Evolutionary conservation across 2,888 invertebrate genomes (phyloP).

Genomic region (Emmelina monodactyla): DNA sequence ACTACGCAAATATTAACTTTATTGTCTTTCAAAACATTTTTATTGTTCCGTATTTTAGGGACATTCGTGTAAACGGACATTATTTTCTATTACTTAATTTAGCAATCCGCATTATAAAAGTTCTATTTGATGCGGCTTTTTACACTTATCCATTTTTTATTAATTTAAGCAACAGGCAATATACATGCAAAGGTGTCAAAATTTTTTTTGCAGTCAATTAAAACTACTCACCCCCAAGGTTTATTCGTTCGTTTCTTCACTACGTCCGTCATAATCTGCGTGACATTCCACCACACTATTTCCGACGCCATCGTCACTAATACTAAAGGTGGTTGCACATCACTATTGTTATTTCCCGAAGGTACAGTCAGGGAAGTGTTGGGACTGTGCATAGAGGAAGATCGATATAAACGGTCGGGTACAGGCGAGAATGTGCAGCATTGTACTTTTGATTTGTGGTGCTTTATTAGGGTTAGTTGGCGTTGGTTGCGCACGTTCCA

Average conservation of each 20-base stretch:
- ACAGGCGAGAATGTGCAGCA: conserved; percentile 61
- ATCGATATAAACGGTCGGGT: conserved; percentile 36
- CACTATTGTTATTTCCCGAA: conserved; percentile 18
- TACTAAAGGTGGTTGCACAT: conserved; percentile 47
- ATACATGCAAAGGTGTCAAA: too few species aligned
- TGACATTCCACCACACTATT: conserved; percentile 68
- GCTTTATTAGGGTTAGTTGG: conserved; percentile 41
- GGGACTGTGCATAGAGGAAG: conserved; percentile 17
- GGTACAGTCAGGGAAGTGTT: conserved; percentile 13
- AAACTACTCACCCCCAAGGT: conserved; percentile 27
- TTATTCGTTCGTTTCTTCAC: conserved; percentile 24
- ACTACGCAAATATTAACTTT: too few species aligned
- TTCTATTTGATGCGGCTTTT: too few species aligned
- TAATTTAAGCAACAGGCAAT: too few species aligned
- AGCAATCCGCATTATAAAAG: too few species aligned
- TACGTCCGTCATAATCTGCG: conserved; percentile 27
- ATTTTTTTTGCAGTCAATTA: conserved; percentile 2
- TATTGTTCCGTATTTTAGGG: too few species aligned
- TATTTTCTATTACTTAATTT: too few species aligned
- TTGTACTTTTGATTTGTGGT: conserved; percentile 63
- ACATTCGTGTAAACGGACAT: too few species aligned
- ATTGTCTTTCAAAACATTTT: too few species aligned
- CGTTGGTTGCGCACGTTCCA: conserved; percentile 53
- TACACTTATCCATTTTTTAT: too few species aligned
- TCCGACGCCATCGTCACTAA: conserved; percentile 65